Percentiles rank a stretch among this genome's conserved stretches.
Conservation (phyloP, 1,140 invertebrate species). For the Lordiphosa stackelbergi region DNA sequence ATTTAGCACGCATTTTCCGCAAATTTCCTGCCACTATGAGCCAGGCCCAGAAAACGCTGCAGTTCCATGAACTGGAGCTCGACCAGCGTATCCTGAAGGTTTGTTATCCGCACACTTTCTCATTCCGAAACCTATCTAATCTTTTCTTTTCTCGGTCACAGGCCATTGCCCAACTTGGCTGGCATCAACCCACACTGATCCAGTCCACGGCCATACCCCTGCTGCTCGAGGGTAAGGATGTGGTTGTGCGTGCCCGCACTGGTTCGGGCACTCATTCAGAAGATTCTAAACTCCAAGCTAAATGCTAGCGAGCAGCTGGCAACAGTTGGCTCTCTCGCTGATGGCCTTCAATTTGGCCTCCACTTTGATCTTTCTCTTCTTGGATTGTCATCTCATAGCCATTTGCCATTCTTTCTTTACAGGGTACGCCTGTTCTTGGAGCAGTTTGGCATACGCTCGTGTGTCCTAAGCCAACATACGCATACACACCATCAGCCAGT, state of each 20-base stretch:
- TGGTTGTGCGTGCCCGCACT: conserved; percentile 95
- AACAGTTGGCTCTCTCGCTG: no score
- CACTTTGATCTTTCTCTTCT: no score
- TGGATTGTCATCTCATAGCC: conserved; percentile 1
- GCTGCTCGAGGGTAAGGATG: no score
- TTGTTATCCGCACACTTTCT: no score
- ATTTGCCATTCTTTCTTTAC: conserved; percentile 18
- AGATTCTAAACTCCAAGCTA: conserved; percentile 91
- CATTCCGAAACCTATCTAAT: no score
- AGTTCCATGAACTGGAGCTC: conserved; percentile 94
- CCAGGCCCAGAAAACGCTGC: conserved; percentile 35
- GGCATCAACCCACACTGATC: no score
- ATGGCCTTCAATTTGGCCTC: no score
- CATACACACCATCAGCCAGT: conserved; percentile 96
- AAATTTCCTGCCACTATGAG: conserved; percentile 34
- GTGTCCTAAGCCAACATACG: conserved; percentile 94
- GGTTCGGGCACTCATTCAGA: conserved; percentile 98
- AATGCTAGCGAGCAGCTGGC: conserved; percentile 84
- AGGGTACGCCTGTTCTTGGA: conserved; percentile 96
- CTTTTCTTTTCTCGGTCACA: no score
- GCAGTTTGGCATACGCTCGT: conserved; percentile 95
- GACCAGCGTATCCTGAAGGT: conserved; percentile 94
- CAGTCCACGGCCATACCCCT: no score
- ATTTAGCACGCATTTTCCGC: no score
- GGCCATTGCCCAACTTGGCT: no score